Evolutionary conservation across 1,140 invertebrate genomes (phyloP), one percentile per base, ranked within the genome.

Genomic region (Melipona quadrifasciata): DNA sequence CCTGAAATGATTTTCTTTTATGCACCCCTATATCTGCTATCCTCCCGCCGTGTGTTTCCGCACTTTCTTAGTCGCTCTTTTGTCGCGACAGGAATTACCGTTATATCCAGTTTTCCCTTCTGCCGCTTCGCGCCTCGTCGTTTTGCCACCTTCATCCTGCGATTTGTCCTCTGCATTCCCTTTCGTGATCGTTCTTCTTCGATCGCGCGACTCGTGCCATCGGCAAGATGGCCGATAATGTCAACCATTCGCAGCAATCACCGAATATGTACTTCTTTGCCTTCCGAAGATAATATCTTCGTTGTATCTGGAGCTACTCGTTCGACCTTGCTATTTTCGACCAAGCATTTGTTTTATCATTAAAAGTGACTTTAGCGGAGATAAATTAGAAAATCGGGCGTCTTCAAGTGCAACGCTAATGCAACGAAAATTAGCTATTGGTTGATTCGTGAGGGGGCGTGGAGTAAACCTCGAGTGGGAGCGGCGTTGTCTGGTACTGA

Each of bases 221-320:
- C 39, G 6, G 31, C 10, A 68, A 71, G 67, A 61, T 64, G 58
- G 31, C 79, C 89, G 88, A 90, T 87, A 88, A 82, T 75, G 82
- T 90, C 82, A 71, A 83, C 78, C 71, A 47, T 47, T 47, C 39
- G 0, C 8, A 87, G 86, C 88, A 88, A 86, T 90, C 77, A 68
- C 84, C 51, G 51, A 5, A 68, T 39, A 68, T 79, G 39, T 67
- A 83, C 84, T 73, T 72, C 53, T 55, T 76, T 72, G 76, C 80
- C 70, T 84, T 89, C 84, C 61, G 16, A 5, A 39, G 16, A 24
- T 65, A 16, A 16, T 10, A 31, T 65, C 16, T 65, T 6, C 64
- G 8, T 31, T 31, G 2, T 31, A 16, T 65, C n/a, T n/a, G 24
- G 24, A 31, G 27, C 27, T 17, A 27, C 8, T 65, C 27, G 64